Conservation (phyloP, 1,140 invertebrate genomes). For the Drosophila albomicans region DNA sequence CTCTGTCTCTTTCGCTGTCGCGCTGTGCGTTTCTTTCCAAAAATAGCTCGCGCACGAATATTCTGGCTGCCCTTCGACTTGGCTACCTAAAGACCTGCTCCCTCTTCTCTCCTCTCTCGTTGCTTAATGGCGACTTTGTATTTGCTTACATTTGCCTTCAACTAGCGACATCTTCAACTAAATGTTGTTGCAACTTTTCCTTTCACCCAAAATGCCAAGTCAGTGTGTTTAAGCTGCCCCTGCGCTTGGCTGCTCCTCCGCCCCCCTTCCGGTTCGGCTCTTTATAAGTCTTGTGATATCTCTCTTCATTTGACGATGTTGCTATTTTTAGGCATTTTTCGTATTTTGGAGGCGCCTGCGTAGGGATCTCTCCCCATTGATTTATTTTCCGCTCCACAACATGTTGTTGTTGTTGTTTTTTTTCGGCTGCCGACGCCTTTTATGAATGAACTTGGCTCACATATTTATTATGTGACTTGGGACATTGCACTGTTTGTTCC, state of each 20-base stretch:
- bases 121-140: constrained; percentile 9
- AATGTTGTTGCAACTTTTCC: constrained; percentile 37
- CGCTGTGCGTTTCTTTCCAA: constrained; percentile 51
- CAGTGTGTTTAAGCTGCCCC: constrained; percentile 48
- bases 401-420: constrained; percentile 31
- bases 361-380: constrained; percentile 42
- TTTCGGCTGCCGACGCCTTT: constrained; percentile 64
- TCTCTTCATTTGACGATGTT: constrained; percentile 7
- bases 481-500: constrained; percentile 47
- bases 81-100: neutral
- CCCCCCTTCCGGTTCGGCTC: neutral
- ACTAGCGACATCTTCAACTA: constrained; percentile 42
- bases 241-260: constrained; percentile 27
- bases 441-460: constrained; percentile 77
- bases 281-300: constrained; percentile 24
- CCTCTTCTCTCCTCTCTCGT: neutral
- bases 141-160: constrained; percentile 48
- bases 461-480: constrained; percentile 56
- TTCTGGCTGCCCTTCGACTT: constrained; percentile 37
- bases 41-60: constrained; percentile 72
- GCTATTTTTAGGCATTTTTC: constrained; percentile 51
- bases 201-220: constrained; percentile 47
- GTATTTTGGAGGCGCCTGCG: constrained; percentile 37
- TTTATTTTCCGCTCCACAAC: constrained; percentile 23
- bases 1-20: neutral